Conservation (phyloP, 30 jellyfish, hydroid and myxozoan genomes). For the Hydractinia echinata region DNA sequence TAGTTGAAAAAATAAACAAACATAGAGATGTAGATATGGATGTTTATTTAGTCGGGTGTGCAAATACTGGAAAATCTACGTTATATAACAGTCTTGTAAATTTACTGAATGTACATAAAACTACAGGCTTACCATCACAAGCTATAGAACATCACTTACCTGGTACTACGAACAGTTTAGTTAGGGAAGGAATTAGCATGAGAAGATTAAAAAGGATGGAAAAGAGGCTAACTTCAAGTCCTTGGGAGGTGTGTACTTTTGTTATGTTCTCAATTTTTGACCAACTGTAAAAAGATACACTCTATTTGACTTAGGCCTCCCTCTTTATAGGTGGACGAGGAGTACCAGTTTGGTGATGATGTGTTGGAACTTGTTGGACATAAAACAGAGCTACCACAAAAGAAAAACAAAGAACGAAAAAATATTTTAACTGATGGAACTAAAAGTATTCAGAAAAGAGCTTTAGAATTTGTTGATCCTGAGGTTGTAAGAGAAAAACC, state of each 20-base stretch:
- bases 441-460: conserved; percentile 8
- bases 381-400: not conserved
- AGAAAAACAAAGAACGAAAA: not conserved
- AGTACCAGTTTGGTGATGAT: conserved; percentile 6
- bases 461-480: conserved; percentile 41
- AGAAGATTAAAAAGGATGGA: conserved; percentile 56
- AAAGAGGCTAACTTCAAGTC: conserved; percentile 43
- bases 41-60: conserved; percentile 69
- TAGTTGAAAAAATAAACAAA: conserved; percentile 47
- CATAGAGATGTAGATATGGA: conserved; percentile 70
- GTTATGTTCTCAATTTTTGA: not conserved
- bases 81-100: conserved; percentile 64
- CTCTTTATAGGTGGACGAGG: conserved; percentile 20
- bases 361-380: conserved; percentile 12
- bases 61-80: conserved; percentile 80
- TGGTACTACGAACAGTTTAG: conserved; percentile 60
- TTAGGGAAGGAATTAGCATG: conserved; percentile 56
- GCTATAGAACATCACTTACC: conserved; percentile 72
- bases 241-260: conserved; percentile 30
- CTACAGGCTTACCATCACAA: conserved; percentile 63
- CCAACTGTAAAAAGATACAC: not conserved
- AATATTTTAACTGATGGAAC: not conserved
- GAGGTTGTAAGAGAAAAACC: conserved; percentile 41
- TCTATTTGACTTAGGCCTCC: not conserved
- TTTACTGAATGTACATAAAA: conserved; percentile 48